Percentiles rank a stretch among this genome's conserved stretches.
Evolutionary conservation across 2,113 vertebrate species (phyloP).

Genomic region (Colossoma macropomum): DNA sequence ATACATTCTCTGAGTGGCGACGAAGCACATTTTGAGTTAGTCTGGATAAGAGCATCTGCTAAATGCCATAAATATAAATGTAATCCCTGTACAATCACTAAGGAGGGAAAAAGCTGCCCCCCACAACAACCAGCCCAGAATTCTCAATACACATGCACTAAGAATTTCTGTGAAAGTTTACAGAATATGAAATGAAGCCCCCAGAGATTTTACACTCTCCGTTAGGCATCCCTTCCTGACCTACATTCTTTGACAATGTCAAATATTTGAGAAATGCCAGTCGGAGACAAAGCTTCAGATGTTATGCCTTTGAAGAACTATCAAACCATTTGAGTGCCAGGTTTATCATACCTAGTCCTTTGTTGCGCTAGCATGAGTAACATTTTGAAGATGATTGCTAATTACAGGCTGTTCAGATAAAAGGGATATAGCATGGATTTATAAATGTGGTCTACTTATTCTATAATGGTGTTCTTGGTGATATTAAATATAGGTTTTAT

Average conservation of each 20-base stretch:
- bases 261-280: slow-evolving; percentile 43
- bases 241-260: slow-evolving; percentile 15
- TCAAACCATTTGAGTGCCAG: slow-evolving; percentile 16
- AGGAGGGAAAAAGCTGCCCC: no score
- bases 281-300: slow-evolving; percentile 28
- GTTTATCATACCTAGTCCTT: background rate
- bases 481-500: background rate
- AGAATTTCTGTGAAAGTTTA: background rate
- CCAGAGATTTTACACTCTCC: background rate
- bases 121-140: background rate
- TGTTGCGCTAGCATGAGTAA: background rate
- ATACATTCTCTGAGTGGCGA: no score
- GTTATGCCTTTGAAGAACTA: slow-evolving; percentile 32
- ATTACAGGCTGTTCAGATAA: background rate
- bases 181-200: background rate
- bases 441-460: background rate
- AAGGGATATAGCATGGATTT: background rate
- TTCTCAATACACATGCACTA: background rate
- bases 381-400: background rate
- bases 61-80: no score
- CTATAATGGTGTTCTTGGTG: background rate
- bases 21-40: no score
- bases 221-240: background rate
- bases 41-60: no score
- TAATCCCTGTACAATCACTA: no score